A percentile compares a stretch with the other conserved stretches of the same genome.
These are phyloP conservation scores for Callyntrura sp. DNA, from an alignment of 2,888 invertebrate species.

Conservation along the genomic window DNA sequence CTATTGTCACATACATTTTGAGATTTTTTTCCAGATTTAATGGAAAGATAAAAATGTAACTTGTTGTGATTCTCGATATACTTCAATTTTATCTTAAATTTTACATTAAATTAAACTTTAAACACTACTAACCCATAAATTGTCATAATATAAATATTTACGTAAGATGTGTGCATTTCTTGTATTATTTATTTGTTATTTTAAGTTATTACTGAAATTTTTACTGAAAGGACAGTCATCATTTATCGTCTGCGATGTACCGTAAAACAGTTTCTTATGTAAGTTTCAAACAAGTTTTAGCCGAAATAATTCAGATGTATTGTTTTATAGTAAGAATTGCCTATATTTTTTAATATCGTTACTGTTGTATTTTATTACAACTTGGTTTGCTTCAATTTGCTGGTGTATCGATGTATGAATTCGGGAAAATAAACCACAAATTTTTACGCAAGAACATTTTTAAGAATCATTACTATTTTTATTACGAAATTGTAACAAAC, in stretches of 20 bases:
- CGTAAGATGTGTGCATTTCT: not conserved
- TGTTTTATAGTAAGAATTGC: not conserved
- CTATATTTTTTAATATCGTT: conserved; percentile 10
- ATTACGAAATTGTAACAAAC: too few species aligned
- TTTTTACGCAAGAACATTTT: too few species aligned
- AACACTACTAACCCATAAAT: not conserved
- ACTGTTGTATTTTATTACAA: not conserved
- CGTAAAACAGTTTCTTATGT: too few species aligned
- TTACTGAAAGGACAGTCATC: not conserved
- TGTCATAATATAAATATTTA: not conserved
- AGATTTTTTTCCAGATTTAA: conserved; percentile 25
- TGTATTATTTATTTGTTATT: not conserved
- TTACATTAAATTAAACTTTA: conserved; percentile 12
- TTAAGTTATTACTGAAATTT: not conserved
- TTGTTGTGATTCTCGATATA: conserved; percentile 43
- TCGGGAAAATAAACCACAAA: not conserved
- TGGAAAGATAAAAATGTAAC: conserved; percentile 13
- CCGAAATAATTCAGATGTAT: not conserved
- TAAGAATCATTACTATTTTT: too few species aligned
- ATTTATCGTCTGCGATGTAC: too few species aligned
- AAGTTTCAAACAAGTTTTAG: not conserved
- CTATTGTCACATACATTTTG: not conserved
- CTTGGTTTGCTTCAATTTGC: too few species aligned
- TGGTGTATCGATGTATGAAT: not conserved
- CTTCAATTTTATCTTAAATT: conserved; percentile 31